Base-by-base conservation (phyloP, 2,797 vertebrate species). In the Euthynnus affinis region DNA sequence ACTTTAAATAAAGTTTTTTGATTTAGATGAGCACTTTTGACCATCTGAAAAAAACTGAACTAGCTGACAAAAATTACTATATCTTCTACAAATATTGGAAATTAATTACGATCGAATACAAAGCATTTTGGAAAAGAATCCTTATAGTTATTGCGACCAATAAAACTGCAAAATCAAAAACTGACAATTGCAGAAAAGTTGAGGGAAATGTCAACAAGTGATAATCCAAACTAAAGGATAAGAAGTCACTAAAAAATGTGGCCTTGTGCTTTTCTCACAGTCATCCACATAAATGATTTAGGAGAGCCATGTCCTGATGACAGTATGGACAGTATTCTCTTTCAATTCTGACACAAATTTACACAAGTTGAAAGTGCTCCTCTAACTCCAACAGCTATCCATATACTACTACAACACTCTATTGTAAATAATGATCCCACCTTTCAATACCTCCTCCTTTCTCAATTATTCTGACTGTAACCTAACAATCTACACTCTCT, bases 351-450 rank as follows among this genome's bases (percentile, higher is more conserved):
- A 76, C 49, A 44, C 40, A 84, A 83, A 85, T 66, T 71, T 85
- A 25, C 22, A 76, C 14, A 71, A 80, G 77, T 81, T 77, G 15
- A 74, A 81, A 82, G 78, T 53, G 53, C 71, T 57, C 57, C 56
- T 83, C 56, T 42, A 76, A 86, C 76, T 82, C 75, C 71, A 83
- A 40, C 76, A 82, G 22, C 49, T 22, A 49, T 14, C 32, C 18
- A 61, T 44, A 58, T 17, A 32, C 44, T 75, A 83, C 74, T 56
- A 42, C n/a, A 72, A 91, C 66, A n/a, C n/a, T n/a, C n/a, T n/a
- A n/a, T n/a, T n/a, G n/a, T n/a, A n/a, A n/a, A n/a, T 91, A 89
- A 94, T 94, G 93, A 95, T 91, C 90, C 86, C 77, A 77, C 80
- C 80, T 82, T 85, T 88, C 82, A 75, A 82, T 83, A 81, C 59